phyloP scores from a whole-genome alignment of 2,797 vertebrate genomes.

The Odontamblyopus rebecca region DNA sequence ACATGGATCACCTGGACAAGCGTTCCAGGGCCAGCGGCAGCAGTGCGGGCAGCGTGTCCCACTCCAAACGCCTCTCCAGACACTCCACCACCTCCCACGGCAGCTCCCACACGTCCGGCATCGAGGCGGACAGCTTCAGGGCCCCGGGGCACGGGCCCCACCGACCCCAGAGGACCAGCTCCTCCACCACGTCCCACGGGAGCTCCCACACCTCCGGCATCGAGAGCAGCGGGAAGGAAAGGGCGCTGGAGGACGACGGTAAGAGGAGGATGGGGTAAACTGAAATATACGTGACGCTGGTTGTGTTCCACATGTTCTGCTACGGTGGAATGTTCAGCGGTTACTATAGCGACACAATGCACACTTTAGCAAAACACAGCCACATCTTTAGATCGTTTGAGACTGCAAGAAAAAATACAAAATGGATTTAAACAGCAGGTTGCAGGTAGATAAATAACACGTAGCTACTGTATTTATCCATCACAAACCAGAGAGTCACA shows the following conservation, averaged over 20 bases:
- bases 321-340: too few relatives aligned
- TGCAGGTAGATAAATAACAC: too few relatives aligned
- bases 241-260: conserved; percentile 93
- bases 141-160: conserved; percentile 75
- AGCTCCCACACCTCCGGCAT: conserved; percentile 97
- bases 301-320: too few relatives aligned
- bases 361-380: too few relatives aligned
- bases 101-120: conserved; percentile 96
- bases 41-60: conserved; percentile 86
- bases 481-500: too few relatives aligned
- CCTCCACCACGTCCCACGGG: conserved; percentile 91
- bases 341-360: too few relatives aligned
- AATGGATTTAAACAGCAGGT: too few relatives aligned
- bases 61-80: conserved; percentile 88
- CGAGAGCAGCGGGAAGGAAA: conserved; percentile 93
- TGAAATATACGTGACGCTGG: too few relatives aligned
- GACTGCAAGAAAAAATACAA: too few relatives aligned
- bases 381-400: too few relatives aligned
- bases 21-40: conserved; percentile 93
- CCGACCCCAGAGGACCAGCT: conserved; percentile 88
- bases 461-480: too few relatives aligned
- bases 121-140: conserved; percentile 88
- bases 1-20: conserved; percentile 95
- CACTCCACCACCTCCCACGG: conserved; percentile 92
- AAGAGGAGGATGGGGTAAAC: conserved; percentile 12